These are phyloP conservation scores for Salpingus planirostris DNA, from an alignment of 2,888 invertebrate species.

Conservation along the genomic window DNA sequence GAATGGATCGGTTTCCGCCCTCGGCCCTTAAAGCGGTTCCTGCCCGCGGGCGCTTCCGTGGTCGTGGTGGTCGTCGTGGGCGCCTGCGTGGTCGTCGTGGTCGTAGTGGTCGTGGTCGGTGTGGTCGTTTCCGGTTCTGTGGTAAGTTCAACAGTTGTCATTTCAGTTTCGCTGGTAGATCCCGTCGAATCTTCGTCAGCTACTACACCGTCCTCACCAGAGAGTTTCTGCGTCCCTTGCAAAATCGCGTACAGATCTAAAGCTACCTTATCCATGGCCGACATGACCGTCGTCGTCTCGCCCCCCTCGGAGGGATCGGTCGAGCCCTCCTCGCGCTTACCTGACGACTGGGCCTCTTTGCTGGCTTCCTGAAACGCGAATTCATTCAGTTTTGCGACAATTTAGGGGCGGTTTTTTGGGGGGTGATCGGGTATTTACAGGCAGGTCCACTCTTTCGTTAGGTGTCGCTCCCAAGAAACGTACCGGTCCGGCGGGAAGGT, in stretches of 20 bases:
- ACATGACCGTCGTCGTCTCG: constrained; percentile 57
- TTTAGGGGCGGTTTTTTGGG: background rate
- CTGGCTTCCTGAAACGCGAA: constrained; percentile 17
- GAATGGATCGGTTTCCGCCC: constrained; percentile 41
- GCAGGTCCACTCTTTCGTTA: constrained; percentile 42
- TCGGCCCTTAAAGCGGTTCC: constrained; percentile 25
- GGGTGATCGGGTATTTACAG: constrained; percentile 18
- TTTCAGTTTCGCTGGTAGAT: constrained; percentile 14
- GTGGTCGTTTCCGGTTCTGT: constrained; percentile 19
- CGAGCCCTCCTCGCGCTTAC: too few species aligned
- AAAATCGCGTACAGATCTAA: constrained; percentile 74
- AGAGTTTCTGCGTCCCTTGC: constrained; percentile 50
- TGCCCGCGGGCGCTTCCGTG: constrained; percentile 27
- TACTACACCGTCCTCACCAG: constrained; percentile 33
- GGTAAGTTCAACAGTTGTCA: constrained; percentile 15
- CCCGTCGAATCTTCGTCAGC: constrained; percentile 34
- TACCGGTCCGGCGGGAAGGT: constrained; percentile 47
- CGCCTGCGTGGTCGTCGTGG: constrained; percentile 44
- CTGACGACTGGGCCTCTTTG: too few species aligned
- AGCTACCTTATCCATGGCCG: constrained; percentile 73
- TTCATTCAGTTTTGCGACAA: too few species aligned
- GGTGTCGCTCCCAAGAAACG: constrained; percentile 52
- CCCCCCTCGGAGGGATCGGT: constrained; percentile 31
- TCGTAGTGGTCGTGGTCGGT: constrained; percentile 48
- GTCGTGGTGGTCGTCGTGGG: constrained; percentile 37